Conservation (phyloP, 2,888 invertebrate species). For the Apoda limacodes region DNA sequence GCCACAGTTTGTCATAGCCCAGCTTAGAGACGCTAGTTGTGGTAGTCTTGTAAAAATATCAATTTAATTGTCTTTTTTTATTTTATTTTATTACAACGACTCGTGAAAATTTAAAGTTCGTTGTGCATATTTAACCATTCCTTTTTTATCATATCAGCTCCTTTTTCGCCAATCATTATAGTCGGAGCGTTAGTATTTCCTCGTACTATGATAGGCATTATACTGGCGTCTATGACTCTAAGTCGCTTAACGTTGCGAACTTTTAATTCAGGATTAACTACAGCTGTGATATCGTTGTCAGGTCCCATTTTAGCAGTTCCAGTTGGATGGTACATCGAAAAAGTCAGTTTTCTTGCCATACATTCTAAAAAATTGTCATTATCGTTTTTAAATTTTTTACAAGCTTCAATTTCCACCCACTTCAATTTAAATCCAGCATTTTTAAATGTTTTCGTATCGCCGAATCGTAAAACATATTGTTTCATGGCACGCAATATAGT, state of each 20-base stretch:
- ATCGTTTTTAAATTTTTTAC: constrained; percentile 26
- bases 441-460: constrained; percentile 34
- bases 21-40: too few relatives aligned
- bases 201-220: constrained; percentile 72
- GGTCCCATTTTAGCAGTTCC: constrained; percentile 75
- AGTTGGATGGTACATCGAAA: constrained; percentile 77
- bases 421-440: constrained; percentile 30
- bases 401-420: constrained; percentile 38
- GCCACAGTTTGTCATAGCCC: too few relatives aligned
- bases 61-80: background rate
- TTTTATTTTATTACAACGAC: background rate
- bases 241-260: constrained; percentile 60
- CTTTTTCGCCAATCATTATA: constrained; percentile 76
- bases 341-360: constrained; percentile 26
- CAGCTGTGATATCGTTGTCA: constrained; percentile 16
- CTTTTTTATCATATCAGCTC: constrained; percentile 72
- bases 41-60: background rate
- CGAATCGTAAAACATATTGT: constrained; percentile 28
- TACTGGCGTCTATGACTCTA: constrained; percentile 73
- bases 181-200: constrained; percentile 73
- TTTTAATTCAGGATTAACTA: constrained; percentile 36
- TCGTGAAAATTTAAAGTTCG: constrained; percentile 28
- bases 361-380: constrained; percentile 22
- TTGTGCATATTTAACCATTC: constrained; percentile 48
- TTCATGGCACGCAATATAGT: constrained; percentile 29